Evolutionary conservation across 2,888 invertebrate species (phyloP).

Genomic region (Coremacera marginata): DNA sequence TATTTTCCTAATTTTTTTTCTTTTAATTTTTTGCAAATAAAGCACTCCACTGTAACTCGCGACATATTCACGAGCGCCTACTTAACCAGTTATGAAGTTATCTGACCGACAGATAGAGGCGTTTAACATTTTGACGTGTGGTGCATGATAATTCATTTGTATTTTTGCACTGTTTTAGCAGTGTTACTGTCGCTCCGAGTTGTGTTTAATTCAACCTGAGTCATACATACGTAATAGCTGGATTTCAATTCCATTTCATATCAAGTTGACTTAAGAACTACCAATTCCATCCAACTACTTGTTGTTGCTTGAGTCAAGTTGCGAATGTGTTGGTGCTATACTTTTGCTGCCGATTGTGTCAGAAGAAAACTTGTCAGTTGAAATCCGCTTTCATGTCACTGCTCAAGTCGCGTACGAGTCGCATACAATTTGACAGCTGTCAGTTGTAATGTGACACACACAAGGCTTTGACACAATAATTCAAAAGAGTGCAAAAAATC

Average conservation of each 20-base stretch:
- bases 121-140: constrained; percentile 52
- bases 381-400: constrained; percentile 57
- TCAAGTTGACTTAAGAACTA: no score
- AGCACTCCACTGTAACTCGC: neutral
- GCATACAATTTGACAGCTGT: constrained; percentile 33
- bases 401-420: constrained; percentile 39
- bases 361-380: neutral
- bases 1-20: no score
- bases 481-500: neutral
- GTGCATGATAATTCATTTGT: constrained; percentile 48
- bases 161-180: neutral
- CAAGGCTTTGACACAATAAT: constrained; percentile 7
- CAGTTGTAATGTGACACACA: constrained; percentile 32
- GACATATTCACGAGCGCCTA: constrained; percentile 49
- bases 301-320: neutral
- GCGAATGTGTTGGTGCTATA: neutral
- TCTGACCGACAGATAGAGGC: constrained; percentile 48
- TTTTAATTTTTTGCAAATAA: neutral
- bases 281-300: neutral
- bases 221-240: no score
- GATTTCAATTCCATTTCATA: neutral
- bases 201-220: neutral
- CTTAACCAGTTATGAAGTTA: constrained; percentile 50
- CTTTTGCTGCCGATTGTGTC: neutral
- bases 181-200: constrained; percentile 36